Conservation (phyloP, 2,888 invertebrate species). For the Eristalinus sepulchralis region DNA sequence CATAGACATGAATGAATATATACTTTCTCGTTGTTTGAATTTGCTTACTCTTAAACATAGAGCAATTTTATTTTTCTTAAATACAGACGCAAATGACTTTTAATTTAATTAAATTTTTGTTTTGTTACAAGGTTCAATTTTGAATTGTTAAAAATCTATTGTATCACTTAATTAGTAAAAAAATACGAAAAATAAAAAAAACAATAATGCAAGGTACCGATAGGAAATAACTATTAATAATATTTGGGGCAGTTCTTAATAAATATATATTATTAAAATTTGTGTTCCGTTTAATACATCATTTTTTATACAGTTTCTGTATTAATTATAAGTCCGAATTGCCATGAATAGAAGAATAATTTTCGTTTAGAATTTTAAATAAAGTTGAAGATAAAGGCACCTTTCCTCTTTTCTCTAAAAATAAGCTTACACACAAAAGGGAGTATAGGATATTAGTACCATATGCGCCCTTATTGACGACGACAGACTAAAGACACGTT, state of each 20-base stretch:
- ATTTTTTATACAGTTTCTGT: conserved; percentile 18
- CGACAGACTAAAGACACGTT: too few species aligned
- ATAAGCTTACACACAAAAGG: neutral
- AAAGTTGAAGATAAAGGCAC: conserved; percentile 10
- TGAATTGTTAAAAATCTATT: conserved; percentile 13
- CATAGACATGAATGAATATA: neutral
- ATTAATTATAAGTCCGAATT: conserved; percentile 29
- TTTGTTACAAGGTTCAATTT: conserved; percentile 15
- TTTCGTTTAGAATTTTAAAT: conserved; percentile 30
- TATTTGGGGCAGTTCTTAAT: conserved; percentile 7
- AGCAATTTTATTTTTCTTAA: neutral
- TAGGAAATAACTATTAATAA: neutral
- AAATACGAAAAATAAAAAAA: neutral
- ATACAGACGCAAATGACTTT: neutral
- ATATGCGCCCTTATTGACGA: too few species aligned
- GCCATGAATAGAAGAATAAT: conserved; percentile 45
- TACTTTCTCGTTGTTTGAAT: neutral
- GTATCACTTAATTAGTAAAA: conserved; percentile 3
- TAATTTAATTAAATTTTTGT: conserved; percentile 9
- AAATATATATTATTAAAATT: neutral
- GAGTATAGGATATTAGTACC: too few species aligned
- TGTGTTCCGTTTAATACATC: conserved; percentile 28
- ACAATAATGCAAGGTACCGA: conserved; percentile 1
- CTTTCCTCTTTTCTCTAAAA: conserved; percentile 1
- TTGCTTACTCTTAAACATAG: neutral